Percentiles rank a stretch among this genome's conserved stretches.
phyloP scores from a whole-genome alignment of 2,113 vertebrate genomes.

The Micronisus gabar region DNA sequence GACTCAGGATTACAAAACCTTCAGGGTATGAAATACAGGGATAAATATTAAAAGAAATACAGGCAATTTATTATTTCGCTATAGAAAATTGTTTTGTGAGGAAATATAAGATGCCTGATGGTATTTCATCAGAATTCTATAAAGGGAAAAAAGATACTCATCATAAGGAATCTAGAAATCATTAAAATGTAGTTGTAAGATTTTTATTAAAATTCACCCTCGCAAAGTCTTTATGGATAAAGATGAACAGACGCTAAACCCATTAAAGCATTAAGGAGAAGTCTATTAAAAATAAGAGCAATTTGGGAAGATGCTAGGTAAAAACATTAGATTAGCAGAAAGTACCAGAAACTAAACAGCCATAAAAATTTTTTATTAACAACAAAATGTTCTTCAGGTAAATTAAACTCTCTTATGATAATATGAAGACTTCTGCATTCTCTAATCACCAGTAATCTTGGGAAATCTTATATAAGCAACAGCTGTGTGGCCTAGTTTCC shows the following conservation, averaged over 20 bases:
- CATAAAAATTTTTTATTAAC: conserved; percentile 5
- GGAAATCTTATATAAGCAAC: background rate
- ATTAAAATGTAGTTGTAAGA: background rate
- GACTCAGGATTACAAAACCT: background rate
- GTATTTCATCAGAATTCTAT: background rate
- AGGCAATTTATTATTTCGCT: background rate
- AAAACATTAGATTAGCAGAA: background rate
- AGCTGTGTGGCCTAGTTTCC: background rate
- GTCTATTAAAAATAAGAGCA: background rate
- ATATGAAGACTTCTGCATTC: background rate
- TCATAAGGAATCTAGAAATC: background rate
- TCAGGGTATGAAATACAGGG: background rate
- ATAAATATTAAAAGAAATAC: background rate
- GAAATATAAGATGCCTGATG: background rate
- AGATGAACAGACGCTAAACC: background rate
- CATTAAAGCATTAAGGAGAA: background rate
- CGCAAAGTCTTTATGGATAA: background rate
- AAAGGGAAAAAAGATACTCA: background rate
- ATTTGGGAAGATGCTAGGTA: background rate
- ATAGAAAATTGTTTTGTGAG: background rate
- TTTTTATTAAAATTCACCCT: background rate
- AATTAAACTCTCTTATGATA: background rate
- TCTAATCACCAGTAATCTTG: background rate
- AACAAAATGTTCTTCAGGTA: conserved; percentile 1
- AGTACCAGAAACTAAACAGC: background rate